These are phyloP conservation scores for Caenorhabditis auriculariae DNA, from an alignment of 2,888 invertebrate genomes.

Conservation along the genomic window DNA sequence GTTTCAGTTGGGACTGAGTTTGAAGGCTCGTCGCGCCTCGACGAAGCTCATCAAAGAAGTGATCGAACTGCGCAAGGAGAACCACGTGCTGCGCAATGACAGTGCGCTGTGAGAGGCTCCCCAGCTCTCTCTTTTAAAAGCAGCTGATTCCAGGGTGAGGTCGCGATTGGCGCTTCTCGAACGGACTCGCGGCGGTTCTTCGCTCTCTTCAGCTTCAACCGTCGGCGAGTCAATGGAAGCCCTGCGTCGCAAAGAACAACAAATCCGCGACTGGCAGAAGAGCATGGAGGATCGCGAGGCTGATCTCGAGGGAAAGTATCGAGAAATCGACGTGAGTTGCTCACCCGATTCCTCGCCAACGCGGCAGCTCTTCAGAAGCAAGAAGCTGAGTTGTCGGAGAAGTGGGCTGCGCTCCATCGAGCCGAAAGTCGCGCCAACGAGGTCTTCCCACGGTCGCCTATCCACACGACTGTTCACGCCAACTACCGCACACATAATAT, in stretches of 20 bases:
- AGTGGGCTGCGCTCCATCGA: conserved; percentile 24
- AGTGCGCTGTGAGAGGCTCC: conserved; percentile 20
- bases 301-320: conserved; percentile 18
- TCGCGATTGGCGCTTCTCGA: conserved; percentile 35
- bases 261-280: conserved; percentile 19
- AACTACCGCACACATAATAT: too few species aligned
- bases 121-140: not conserved
- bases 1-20: conserved; percentile 18
- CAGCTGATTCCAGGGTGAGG: conserved; percentile 21
- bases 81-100: conserved; percentile 21
- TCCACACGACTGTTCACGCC: too few species aligned
- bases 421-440: too few species aligned
- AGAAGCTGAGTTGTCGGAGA: conserved; percentile 20
- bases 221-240: conserved; percentile 43
- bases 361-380: conserved; percentile 1
- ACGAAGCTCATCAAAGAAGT: conserved; percentile 29
- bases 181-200: conserved; percentile 5
- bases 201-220: conserved; percentile 6
- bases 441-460: too few species aligned
- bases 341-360: not conserved
- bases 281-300: conserved; percentile 8
- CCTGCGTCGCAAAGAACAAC: conserved; percentile 40
- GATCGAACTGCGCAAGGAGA: conserved; percentile 21
- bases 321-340: conserved; percentile 3
- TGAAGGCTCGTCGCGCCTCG: conserved; percentile 16